Evolutionary conservation across 2,888 invertebrate species (phyloP).

Genomic region (Cephus pulcher): DNA sequence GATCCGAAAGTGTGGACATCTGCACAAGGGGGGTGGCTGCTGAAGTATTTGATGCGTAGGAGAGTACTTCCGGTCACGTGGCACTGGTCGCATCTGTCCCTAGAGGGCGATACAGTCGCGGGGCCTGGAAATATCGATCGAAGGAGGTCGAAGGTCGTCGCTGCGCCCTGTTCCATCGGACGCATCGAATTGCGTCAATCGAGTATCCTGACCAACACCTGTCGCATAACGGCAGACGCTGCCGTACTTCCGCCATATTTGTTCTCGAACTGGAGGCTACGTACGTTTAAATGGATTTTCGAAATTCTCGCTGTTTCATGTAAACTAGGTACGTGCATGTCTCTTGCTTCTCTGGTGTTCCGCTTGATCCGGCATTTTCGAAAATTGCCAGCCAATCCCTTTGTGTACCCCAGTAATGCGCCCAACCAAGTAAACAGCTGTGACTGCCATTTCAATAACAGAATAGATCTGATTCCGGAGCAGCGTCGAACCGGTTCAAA

Average conservation of each 20-base stretch:
- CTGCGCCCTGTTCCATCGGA: neutral
- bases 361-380: conserved; percentile 15
- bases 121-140: neutral
- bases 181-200: neutral
- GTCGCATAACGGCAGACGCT: neutral
- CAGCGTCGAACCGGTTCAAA: conserved; percentile 6
- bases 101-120: neutral
- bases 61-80: conserved; percentile 7
- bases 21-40: neutral
- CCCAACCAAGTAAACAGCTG: conserved; percentile 47
- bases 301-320: neutral
- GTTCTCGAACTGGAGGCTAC: neutral
- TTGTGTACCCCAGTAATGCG: conserved; percentile 28
- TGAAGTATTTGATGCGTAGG: neutral
- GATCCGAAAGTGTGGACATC: conserved; percentile 3
- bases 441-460: conserved; percentile 54
- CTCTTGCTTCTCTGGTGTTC: conserved; percentile 10
- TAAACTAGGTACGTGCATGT: conserved; percentile 1
- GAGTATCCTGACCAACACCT: neutral
- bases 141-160: neutral
- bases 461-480: conserved; percentile 44
- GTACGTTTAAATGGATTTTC: neutral
- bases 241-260: neutral
- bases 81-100: neutral
- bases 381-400: conserved; percentile 44